Conservation (phyloP, 2,888 invertebrate genomes). For the Ormyrus rosae region DNA sequence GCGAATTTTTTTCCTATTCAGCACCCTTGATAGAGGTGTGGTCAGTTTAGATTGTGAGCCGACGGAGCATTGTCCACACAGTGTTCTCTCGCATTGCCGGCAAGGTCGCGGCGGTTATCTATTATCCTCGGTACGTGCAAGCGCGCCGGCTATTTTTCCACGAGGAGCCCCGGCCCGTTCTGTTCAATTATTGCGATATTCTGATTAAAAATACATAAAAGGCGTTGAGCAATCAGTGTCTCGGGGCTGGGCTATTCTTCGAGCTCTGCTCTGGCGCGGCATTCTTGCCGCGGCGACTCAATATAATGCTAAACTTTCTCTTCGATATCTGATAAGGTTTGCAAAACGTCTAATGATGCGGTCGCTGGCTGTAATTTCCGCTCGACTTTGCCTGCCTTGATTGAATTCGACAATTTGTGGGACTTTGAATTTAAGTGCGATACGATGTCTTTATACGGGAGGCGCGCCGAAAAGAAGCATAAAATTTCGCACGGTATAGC, state of each 20-base stretch:
- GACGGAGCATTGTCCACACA: constrained; percentile 30
- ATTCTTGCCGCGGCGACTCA: not conserved
- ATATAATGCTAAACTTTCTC: constrained; percentile 20
- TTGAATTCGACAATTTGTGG: too few relatives aligned
- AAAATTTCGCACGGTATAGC: too few relatives aligned
- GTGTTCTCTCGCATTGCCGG: constrained; percentile 7
- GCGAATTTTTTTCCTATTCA: not conserved
- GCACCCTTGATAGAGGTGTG: constrained; percentile 32
- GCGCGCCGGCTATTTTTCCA: not conserved
- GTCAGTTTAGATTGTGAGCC: constrained; percentile 2
- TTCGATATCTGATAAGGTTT: constrained; percentile 16
- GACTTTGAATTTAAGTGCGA: too few relatives aligned
- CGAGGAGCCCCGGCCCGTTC: too few relatives aligned
- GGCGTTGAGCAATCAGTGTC: not conserved
- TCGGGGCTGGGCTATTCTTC: not conserved
- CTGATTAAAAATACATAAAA: constrained; percentile 43
- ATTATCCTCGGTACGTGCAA: constrained; percentile 9
- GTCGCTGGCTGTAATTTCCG: not conserved
- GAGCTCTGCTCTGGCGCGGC: not conserved
- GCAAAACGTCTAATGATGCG: not conserved
- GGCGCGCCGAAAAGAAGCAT: too few relatives aligned
- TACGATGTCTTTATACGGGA: too few relatives aligned
- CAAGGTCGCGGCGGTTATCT: constrained; percentile 54
- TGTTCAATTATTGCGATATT: constrained; percentile 43
- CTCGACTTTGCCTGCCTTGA: too few relatives aligned